Evolutionary conservation across 1,140 invertebrate genomes (phyloP).

Genomic region (Megathymus violae): DNA sequence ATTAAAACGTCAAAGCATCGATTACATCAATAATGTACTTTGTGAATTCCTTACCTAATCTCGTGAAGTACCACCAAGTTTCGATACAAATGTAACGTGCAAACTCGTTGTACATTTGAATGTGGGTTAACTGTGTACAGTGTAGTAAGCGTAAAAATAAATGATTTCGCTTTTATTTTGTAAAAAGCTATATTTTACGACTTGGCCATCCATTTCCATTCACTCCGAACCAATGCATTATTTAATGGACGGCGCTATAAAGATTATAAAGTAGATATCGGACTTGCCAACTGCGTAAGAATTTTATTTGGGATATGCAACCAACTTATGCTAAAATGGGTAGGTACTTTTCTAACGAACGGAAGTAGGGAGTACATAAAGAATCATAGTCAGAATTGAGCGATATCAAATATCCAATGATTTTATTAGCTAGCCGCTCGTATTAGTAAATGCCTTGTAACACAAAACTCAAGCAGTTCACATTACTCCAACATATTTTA

Average conservation of each 20-base stretch:
- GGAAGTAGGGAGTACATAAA: too few relatives aligned
- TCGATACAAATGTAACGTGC: too few relatives aligned
- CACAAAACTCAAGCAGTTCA: too few relatives aligned
- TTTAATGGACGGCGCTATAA: conserved; percentile 48
- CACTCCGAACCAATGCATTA: conserved; percentile 44
- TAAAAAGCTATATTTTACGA: conserved; percentile 45
- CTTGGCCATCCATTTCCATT: conserved; percentile 35
- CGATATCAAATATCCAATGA: too few relatives aligned
- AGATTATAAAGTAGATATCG: conserved; percentile 43
- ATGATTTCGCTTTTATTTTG: conserved; percentile 29
- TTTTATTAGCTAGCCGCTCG: too few relatives aligned
- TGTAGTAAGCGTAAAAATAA: conserved; percentile 13
- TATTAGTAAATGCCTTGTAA: too few relatives aligned
- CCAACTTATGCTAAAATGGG: not conserved
- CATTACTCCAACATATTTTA: too few relatives aligned
- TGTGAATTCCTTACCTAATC: conserved; percentile 1
- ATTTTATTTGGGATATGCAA: conserved; percentile 13
- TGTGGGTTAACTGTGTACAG: not conserved
- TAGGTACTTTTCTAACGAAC: too few relatives aligned
- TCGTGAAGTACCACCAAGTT: not conserved
- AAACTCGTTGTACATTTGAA: not conserved
- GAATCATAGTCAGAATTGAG: too few relatives aligned
- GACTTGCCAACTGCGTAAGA: conserved; percentile 26
- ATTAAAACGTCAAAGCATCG: conserved; percentile 57
- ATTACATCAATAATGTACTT: conserved; percentile 51